These are phyloP conservation scores for Ophion ventricosus DNA, from an alignment of 2,888 invertebrate species.

Conservation along the genomic window DNA sequence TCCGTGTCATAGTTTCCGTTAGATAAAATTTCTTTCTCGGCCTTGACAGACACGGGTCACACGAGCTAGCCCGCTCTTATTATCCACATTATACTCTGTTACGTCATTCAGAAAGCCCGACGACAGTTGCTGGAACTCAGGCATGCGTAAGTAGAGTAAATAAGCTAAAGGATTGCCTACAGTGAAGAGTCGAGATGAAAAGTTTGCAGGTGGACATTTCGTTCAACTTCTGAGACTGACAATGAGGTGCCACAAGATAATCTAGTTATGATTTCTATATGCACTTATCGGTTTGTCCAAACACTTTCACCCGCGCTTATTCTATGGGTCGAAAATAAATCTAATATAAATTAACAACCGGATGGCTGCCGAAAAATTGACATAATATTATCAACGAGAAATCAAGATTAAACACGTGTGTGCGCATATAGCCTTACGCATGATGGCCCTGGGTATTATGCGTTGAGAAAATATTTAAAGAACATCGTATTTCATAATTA, in stretches of 20 bases:
- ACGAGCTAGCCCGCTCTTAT: slow-evolving; percentile 1
- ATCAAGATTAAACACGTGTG: not conserved
- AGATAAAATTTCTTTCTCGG: slow-evolving; percentile 67
- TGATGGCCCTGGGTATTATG: not conserved
- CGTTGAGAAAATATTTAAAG: not conserved
- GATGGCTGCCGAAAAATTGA: not conserved
- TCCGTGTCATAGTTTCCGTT: slow-evolving; percentile 72
- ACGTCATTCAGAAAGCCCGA: not conserved
- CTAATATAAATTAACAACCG: not conserved
- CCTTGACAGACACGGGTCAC: not conserved
- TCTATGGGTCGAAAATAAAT: not conserved
- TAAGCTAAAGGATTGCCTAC: slow-evolving; percentile 25
- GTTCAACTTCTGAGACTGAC: slow-evolving; percentile 28
- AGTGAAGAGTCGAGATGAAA: slow-evolving; percentile 39
- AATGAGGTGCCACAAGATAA: not conserved
- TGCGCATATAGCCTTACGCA: not conserved
- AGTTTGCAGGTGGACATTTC: slow-evolving; percentile 22
- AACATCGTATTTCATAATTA: not conserved
- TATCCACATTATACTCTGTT: slow-evolving; percentile 3
- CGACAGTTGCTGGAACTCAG: not conserved
- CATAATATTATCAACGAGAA: not conserved
- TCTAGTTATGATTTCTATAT: slow-evolving; percentile 43
- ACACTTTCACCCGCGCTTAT: slow-evolving; percentile 46
- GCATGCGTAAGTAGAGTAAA: slow-evolving; percentile 14
- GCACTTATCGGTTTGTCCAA: not conserved